A percentile compares a stretch with the other conserved stretches of the same genome.
These are phyloP conservation scores for Drosophila niveifrons DNA, from an alignment of 2,888 invertebrate genomes.

Conservation along the genomic window DNA sequence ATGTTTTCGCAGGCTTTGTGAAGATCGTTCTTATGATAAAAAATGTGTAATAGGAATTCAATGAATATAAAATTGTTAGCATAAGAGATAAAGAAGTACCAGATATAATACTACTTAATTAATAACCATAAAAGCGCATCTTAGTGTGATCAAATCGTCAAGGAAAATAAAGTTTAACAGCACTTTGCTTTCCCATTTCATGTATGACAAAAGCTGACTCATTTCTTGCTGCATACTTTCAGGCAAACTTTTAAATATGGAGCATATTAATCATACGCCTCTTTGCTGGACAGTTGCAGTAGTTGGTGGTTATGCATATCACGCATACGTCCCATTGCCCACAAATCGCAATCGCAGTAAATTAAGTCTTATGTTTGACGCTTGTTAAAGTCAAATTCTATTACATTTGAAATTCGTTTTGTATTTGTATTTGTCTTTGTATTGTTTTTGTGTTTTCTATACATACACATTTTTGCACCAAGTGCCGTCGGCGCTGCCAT, in stretches of 20 bases:
- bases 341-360: conserved; percentile 50
- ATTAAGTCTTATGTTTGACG: conserved; percentile 63
- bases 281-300: conserved; percentile 46
- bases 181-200: conserved; percentile 34
- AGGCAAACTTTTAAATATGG: conserved; percentile 61
- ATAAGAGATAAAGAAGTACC: neutral
- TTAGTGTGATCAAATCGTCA: too few relatives aligned
- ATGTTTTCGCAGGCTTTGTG: neutral
- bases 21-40: neutral
- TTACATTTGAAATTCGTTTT: conserved; percentile 49
- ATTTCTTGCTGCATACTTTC: conserved; percentile 71
- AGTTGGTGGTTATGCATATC: conserved; percentile 42
- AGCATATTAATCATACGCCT: conserved; percentile 65
- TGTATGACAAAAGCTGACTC: conserved; percentile 26
- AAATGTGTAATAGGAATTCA: neutral
- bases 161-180: neutral
- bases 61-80: neutral
- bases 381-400: conserved; percentile 69
- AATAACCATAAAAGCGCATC: too few relatives aligned
- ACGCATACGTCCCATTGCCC: conserved; percentile 63
- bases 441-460: conserved; percentile 48
- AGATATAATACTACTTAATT: too few relatives aligned
- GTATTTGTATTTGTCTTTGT: conserved; percentile 8
- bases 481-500: conserved; percentile 61
- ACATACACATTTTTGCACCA: conserved; percentile 28